Evolutionary conservation across 2,113 vertebrate genomes (phyloP).

Genomic region (Menura novaehollandiae): DNA sequence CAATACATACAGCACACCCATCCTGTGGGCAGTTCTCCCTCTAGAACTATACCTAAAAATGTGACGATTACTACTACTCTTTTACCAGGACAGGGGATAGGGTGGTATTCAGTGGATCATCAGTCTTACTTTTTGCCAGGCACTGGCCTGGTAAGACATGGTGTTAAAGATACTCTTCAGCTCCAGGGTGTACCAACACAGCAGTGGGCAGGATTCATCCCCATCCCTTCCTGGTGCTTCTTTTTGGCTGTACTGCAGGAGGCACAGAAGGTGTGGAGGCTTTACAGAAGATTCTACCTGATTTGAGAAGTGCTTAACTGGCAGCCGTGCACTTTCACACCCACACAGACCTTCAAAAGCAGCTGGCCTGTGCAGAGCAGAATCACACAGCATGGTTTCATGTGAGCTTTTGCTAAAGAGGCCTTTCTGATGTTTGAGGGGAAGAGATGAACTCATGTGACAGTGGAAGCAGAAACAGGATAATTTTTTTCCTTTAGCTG

Average conservation of each 20-base stretch:
- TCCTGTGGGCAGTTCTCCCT: background rate
- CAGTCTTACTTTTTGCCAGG: background rate
- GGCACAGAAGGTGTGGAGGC: background rate
- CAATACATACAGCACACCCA: rapidly evolving
- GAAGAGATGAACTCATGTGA: background rate
- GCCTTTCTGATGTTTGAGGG: background rate
- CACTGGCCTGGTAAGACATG: background rate
- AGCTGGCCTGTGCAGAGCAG: background rate
- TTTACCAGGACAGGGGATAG: rapidly evolving
- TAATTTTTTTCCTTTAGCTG: background rate
- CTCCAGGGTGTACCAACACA: background rate
- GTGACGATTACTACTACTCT: rapidly evolving
- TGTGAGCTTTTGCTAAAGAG: background rate
- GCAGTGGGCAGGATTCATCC: background rate
- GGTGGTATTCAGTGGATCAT: background rate
- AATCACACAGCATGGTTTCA: background rate
- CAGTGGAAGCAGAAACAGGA: background rate
- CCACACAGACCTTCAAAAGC: background rate
- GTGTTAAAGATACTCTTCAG: background rate
- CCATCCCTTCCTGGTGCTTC: background rate
- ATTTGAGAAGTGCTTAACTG: background rate
- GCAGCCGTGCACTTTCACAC: background rate
- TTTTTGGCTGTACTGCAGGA: background rate
- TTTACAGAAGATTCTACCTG: background rate
- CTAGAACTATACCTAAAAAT: background rate